Conservation (phyloP, 2,797 vertebrate species). For the Aldrovandia affinis region DNA sequence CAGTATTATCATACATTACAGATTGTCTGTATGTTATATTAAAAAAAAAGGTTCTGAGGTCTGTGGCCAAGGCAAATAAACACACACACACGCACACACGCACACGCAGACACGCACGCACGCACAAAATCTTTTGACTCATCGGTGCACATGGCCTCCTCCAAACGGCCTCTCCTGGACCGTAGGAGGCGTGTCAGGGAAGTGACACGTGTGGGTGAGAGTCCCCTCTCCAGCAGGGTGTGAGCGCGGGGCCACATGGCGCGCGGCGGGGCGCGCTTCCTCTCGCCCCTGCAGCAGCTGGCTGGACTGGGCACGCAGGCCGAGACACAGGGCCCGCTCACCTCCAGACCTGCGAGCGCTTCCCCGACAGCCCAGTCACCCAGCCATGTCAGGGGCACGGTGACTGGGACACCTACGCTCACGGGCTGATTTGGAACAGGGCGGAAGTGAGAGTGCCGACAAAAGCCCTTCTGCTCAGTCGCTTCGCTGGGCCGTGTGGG, state of each 20-base stretch:
- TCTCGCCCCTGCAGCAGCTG: neutral
- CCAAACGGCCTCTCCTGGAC: neutral
- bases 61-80: no score
- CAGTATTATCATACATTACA: no score
- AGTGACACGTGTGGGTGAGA: neutral
- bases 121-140: neutral
- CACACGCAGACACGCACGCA: neutral
- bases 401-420: neutral
- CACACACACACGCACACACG: no score
- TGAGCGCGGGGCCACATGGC: constrained; percentile 9
- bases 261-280: neutral
- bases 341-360: neutral
- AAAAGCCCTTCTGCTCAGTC: no score
- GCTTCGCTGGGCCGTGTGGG: neutral
- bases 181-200: neutral
- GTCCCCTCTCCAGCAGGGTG: constrained; percentile 3
- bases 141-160: no score
- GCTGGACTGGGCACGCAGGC: neutral
- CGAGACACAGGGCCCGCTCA: neutral
- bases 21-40: no score
- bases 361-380: neutral
- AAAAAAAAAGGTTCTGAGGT: no score
- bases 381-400: neutral
- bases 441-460: no score
- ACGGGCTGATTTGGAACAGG: no score